Conservation (phyloP, 2,888 invertebrate genomes). For the Norana najaformis region DNA sequence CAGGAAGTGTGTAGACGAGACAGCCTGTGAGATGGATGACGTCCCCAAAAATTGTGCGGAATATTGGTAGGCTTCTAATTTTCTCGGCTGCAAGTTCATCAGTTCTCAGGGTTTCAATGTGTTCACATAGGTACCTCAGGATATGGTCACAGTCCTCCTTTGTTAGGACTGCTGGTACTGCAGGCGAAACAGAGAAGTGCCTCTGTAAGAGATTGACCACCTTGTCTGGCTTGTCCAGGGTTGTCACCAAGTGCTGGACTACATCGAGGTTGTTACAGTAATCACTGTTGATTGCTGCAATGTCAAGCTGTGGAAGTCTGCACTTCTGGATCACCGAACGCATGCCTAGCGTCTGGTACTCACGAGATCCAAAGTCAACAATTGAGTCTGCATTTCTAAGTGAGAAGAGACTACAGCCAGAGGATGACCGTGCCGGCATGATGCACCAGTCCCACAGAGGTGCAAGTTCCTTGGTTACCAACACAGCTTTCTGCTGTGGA, state of each 20-base stretch:
- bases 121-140: slow-evolving; percentile 39
- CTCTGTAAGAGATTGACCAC: slow-evolving; percentile 38
- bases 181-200: not conserved
- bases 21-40: slow-evolving; percentile 38
- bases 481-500: not conserved
- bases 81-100: slow-evolving; percentile 29
- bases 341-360: slow-evolving; percentile 27
- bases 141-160: slow-evolving; percentile 35
- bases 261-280: slow-evolving; percentile 36
- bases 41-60: slow-evolving; percentile 41
- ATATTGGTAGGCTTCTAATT: slow-evolving; percentile 41
- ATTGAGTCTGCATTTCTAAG: slow-evolving; percentile 32
- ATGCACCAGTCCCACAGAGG: slow-evolving; percentile 40
- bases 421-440: slow-evolving; percentile 34
- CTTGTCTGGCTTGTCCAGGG: slow-evolving; percentile 39
- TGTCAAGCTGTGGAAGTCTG: slow-evolving; percentile 39
- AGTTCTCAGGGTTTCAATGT: slow-evolving; percentile 33
- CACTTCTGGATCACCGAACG: slow-evolving; percentile 35
- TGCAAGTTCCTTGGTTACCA: slow-evolving; percentile 27
- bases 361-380: slow-evolving; percentile 33
- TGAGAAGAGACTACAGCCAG: slow-evolving; percentile 28
- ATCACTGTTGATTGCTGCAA: slow-evolving; percentile 29
- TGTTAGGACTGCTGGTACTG: not conserved
- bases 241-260: slow-evolving; percentile 36
- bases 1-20: slow-evolving; percentile 44